Evolutionary conservation across 2,113 vertebrate species (phyloP).

Genomic region (Rhinolophus ferrumequinum): DNA sequence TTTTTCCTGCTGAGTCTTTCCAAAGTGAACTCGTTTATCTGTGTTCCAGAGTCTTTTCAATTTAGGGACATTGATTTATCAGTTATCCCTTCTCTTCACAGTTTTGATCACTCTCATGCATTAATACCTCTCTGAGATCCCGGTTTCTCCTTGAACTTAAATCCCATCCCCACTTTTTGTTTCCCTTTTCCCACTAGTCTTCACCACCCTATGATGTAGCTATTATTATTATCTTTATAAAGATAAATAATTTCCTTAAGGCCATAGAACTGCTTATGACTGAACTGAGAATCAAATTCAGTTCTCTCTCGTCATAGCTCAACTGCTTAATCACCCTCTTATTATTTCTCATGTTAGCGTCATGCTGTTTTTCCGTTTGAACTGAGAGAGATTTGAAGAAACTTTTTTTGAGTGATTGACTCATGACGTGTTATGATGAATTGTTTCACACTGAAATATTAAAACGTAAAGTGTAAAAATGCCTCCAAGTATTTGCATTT

Average conservation of each 20-base stretch:
- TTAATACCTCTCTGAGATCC: background rate
- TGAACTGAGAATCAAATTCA: background rate
- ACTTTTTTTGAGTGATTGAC: background rate
- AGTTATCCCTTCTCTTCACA: background rate
- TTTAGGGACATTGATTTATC: background rate
- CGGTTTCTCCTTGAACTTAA: slow-evolving; percentile 1
- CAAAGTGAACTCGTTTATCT: background rate
- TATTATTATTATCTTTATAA: background rate
- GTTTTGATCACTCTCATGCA: slow-evolving; percentile 7
- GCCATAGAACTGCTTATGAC: background rate
- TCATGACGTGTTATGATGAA: slow-evolving; percentile 32
- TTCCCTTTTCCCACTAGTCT: background rate
- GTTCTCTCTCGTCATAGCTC: background rate
- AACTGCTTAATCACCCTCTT: background rate
- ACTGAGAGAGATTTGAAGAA: background rate
- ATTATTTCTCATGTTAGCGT: background rate
- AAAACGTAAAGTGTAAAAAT: slow-evolving; percentile 16
- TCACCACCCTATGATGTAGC: background rate
- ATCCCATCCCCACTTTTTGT: background rate
- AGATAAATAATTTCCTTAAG: background rate
- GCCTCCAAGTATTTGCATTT: slow-evolving; percentile 23
- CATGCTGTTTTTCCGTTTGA: background rate
- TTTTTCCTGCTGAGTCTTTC: background rate
- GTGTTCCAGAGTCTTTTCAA: background rate
- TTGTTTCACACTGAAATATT: slow-evolving; percentile 14